Percentiles rank a stretch among this genome's conserved stretches.
Conservation (phyloP, 2,797 vertebrate genomes). For the Sebastes trivittatus region DNA sequence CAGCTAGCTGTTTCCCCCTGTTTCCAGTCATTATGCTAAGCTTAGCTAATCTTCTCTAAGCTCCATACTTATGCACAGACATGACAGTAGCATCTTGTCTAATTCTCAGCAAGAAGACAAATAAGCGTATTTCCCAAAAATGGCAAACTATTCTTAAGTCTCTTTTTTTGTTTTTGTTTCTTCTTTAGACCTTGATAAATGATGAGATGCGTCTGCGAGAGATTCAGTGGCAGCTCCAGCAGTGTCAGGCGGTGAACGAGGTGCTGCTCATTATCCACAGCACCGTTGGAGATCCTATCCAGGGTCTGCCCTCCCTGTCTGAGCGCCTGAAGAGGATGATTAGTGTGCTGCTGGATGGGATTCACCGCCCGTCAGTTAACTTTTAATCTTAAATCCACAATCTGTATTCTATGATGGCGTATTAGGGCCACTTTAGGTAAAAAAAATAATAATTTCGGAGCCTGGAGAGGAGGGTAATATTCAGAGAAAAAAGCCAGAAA, state of each 20-base stretch:
- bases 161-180: not conserved
- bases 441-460: no score
- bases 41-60: not conserved
- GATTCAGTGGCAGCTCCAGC: conserved; percentile 86
- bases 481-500: no score
- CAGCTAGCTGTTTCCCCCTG: no score
- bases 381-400: not conserved
- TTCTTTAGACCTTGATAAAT: conserved; percentile 87
- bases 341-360: conserved; percentile 88
- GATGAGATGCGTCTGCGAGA: conserved; percentile 90
- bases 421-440: no score
- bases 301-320: conserved; percentile 83
- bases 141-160: not conserved
- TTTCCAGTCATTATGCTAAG: not conserved
- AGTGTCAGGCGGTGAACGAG: conserved; percentile 86
- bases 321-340: conserved; percentile 89
- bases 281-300: conserved; percentile 84
- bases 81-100: not conserved
- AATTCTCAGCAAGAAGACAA: not conserved
- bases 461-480: no score
- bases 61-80: not conserved
- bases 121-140: not conserved
- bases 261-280: conserved; percentile 90
- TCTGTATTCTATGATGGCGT: not conserved
- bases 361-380: conserved; percentile 87